These are phyloP conservation scores for Atopsyche davidsoni DNA, from an alignment of 1,140 invertebrate genomes.

Conservation along the genomic window DNA sequence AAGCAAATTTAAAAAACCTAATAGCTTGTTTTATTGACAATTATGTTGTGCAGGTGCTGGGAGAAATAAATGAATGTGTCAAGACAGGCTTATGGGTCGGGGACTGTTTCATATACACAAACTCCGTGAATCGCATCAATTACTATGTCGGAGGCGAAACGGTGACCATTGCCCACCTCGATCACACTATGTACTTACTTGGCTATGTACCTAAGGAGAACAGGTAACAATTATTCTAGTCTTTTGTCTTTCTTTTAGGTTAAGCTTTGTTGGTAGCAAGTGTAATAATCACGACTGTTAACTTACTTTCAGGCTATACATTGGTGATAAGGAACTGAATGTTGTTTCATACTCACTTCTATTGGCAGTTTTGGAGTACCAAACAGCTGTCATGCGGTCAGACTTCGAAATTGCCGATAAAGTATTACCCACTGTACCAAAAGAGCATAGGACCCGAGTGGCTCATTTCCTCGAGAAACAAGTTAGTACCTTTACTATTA, in stretches of 20 bases:
- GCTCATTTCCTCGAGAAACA: conserved; percentile 99
- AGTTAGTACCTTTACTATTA: too few relatives aligned
- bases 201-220: conserved; percentile 98
- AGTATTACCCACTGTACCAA: conserved; percentile 91
- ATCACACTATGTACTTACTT: conserved; percentile 87
- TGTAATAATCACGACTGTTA: too few relatives aligned
- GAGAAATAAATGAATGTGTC: conserved; percentile 87
- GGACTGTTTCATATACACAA: conserved; percentile 99
- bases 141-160: conserved; percentile 99
- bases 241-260: conserved; percentile 42
- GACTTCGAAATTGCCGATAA: conserved; percentile 96
- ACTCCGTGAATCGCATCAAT: conserved; percentile 93
- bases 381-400: conserved; percentile 97
- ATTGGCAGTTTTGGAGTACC: conserved; percentile 95
- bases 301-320: conserved; percentile 66
- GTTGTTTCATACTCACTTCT: conserved; percentile 84
- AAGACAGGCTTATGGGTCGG: conserved; percentile 98
- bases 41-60: too few relatives aligned
- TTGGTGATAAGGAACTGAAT: conserved; percentile 96
- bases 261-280: conserved; percentile 97
- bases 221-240: conserved; percentile 35
- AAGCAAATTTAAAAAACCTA: too few relatives aligned
- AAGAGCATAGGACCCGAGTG: conserved; percentile 91
- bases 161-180: conserved; percentile 95
- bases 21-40: too few relatives aligned